Evolutionary conservation across 1,140 invertebrate genomes (phyloP).

Genomic region (Lanistes nyassanus): DNA sequence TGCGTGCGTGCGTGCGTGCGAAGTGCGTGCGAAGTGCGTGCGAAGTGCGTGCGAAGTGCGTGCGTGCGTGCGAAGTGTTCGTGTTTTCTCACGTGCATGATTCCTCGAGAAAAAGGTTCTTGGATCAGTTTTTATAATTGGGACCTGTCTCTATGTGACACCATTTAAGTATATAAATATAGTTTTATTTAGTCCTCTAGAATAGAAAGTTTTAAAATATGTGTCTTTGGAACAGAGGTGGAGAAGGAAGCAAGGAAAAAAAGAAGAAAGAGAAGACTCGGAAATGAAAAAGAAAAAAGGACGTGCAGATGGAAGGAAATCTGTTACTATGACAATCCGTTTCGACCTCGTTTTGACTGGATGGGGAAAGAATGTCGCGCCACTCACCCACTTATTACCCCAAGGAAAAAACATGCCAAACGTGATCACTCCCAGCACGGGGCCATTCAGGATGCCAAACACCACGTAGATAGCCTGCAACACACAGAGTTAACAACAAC

Average conservation of each 20-base stretch:
- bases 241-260: neutral
- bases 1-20: neutral
- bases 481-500: conserved; percentile 6
- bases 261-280: neutral
- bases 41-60: neutral
- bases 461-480: conserved; percentile 72
- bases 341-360: neutral
- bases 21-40: neutral
- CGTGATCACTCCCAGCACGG: conserved; percentile 62
- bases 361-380: too few relatives aligned
- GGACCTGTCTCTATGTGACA: neutral
- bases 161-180: too few relatives aligned
- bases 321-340: too few relatives aligned
- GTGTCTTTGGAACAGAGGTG: too few relatives aligned
- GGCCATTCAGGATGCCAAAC: conserved; percentile 61
- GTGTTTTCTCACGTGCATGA: too few relatives aligned
- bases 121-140: neutral
- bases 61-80: neutral
- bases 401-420: conserved; percentile 66
- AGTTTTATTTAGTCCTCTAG: too few relatives aligned
- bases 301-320: neutral
- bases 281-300: neutral
- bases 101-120: too few relatives aligned
- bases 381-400: conserved; percentile 53
- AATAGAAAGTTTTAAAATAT: too few relatives aligned